A percentile compares a stretch with the other conserved stretches of the same genome.
phyloP scores from a whole-genome alignment of 2,888 invertebrate species.

The Eumacrocentrus americanus region DNA sequence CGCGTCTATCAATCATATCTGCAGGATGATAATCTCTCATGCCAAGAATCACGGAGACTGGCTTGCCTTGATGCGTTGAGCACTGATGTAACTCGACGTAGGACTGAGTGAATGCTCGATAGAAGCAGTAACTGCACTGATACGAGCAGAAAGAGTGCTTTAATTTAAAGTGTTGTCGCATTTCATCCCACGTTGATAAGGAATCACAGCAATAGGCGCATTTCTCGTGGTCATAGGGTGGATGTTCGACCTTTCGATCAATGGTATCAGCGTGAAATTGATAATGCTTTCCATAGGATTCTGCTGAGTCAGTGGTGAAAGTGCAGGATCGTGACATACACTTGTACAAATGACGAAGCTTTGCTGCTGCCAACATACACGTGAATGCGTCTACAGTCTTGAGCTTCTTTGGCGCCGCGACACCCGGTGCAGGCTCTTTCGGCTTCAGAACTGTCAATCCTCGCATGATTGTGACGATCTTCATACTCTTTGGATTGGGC shows the following conservation, averaged over 20 bases:
- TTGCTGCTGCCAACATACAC: slow-evolving; percentile 56
- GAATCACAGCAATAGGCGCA: slow-evolving; percentile 68
- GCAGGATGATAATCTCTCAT: slow-evolving; percentile 37
- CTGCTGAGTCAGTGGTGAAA: slow-evolving; percentile 59
- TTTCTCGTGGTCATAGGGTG: slow-evolving; percentile 61
- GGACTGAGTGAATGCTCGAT: slow-evolving; percentile 68
- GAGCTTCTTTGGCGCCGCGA: slow-evolving; percentile 28
- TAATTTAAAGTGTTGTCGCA: slow-evolving; percentile 68
- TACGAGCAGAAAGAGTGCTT: slow-evolving; percentile 69
- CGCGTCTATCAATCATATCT: slow-evolving; percentile 46
- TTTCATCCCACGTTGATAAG: slow-evolving; percentile 58
- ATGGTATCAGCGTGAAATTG: slow-evolving; percentile 45
- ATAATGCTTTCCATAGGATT: slow-evolving; percentile 61
- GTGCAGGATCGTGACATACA: slow-evolving; percentile 65
- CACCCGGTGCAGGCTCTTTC: slow-evolving; percentile 32
- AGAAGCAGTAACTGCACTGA: slow-evolving; percentile 73
- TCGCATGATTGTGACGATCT: slow-evolving; percentile 48
- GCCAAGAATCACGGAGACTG: slow-evolving; percentile 35
- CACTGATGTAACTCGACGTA: slow-evolving; percentile 70
- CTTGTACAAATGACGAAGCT: slow-evolving; percentile 64
- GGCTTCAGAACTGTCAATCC: slow-evolving; percentile 34
- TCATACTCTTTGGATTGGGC: slow-evolving; percentile 36
- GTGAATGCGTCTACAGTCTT: slow-evolving; percentile 50
- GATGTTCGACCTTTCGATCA: slow-evolving; percentile 48
- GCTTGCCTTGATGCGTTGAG: slow-evolving; percentile 30